Conservation (phyloP, 2,113 vertebrate genomes). For the Halcyon malimbica region DNA sequence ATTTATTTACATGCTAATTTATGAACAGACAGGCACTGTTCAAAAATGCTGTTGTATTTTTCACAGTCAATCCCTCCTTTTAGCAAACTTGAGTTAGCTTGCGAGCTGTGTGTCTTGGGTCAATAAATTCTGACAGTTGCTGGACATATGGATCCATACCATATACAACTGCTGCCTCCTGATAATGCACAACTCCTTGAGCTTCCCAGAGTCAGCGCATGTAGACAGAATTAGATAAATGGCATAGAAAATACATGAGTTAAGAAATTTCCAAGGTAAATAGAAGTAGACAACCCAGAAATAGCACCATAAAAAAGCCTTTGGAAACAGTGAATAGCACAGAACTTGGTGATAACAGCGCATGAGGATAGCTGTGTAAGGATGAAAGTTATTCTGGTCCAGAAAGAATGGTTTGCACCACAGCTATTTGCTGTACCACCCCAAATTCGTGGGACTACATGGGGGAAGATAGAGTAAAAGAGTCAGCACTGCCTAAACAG, state of each 20-base stretch:
- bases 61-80: not conserved
- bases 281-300: not conserved
- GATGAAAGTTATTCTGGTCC: not conserved
- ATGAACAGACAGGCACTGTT: not conserved
- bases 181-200: not conserved
- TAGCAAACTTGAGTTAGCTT: not conserved
- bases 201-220: not conserved
- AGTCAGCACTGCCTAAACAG: not conserved
- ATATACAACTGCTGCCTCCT: not conserved
- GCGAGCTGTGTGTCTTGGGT: not conserved
- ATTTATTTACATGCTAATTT: not conserved
- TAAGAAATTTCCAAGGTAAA: not conserved
- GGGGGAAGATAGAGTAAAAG: not conserved
- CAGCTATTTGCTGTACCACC: not conserved
- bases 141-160: not conserved
- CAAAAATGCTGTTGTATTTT: not conserved
- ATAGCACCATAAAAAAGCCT: not conserved
- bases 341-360: not conserved
- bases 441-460: not conserved
- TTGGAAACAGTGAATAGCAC: not conserved
- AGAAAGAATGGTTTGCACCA: fast-evolving
- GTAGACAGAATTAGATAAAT: not conserved
- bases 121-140: not conserved
- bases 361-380: not conserved
- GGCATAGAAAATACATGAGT: not conserved